phyloP scores from a whole-genome alignment of 2,113 vertebrate genomes.

The Notechis scutatus region DNA sequence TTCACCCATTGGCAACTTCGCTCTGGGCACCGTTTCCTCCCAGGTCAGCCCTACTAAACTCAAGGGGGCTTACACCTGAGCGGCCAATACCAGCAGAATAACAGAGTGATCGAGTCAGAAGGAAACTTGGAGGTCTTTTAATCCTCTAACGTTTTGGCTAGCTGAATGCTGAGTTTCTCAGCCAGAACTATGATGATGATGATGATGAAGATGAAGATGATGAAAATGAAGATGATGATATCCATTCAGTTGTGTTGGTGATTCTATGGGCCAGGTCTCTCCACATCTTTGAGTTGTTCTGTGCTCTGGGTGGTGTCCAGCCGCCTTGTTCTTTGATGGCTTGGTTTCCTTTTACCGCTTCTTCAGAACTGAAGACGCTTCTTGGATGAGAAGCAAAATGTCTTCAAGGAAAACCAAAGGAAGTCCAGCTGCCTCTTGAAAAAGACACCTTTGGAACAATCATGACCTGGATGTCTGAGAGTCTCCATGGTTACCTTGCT shows the following conservation, averaged over 20 bases:
- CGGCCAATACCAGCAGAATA: background rate
- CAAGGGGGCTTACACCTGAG: background rate
- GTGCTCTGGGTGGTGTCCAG: background rate
- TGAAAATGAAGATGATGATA: too few species aligned
- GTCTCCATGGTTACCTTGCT: background rate
- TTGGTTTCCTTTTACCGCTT: background rate
- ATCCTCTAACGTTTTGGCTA: background rate
- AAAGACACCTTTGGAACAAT: background rate
- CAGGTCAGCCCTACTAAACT: background rate
- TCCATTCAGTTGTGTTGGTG: too few species aligned
- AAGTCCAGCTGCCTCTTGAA: background rate
- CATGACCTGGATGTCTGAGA: background rate
- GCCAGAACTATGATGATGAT: background rate
- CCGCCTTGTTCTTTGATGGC: background rate
- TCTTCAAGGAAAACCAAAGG: background rate
- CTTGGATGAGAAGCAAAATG: background rate
- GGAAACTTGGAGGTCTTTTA: background rate
- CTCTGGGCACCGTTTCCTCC: background rate
- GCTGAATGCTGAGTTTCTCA: background rate
- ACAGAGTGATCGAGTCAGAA: background rate
- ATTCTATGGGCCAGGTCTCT: too few species aligned
- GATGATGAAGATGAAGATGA: too few species aligned
- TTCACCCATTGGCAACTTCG: background rate
- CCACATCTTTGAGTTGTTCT: background rate
- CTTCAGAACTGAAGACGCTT: background rate